phyloP scores from a whole-genome alignment of 2,888 invertebrate species.

The Eupithecia dodoneata region DNA sequence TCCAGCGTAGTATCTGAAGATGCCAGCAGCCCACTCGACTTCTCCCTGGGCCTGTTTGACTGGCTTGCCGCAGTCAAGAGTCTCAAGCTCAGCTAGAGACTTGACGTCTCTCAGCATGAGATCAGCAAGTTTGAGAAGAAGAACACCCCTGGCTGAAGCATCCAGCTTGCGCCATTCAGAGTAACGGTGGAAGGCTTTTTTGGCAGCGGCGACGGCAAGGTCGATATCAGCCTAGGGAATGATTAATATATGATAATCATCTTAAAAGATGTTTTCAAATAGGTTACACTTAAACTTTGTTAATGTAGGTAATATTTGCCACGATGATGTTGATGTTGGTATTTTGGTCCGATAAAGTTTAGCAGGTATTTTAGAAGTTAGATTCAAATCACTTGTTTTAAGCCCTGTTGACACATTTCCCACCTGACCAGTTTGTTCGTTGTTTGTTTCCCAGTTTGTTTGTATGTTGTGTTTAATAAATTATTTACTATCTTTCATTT shows the following conservation, averaged over 20 bases:
- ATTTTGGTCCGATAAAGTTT: background rate
- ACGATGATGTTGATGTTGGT: background rate
- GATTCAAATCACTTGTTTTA: background rate
- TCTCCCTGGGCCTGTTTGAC: conserved; percentile 88
- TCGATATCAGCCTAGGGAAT: conserved; percentile 88
- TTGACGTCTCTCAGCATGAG: conserved; percentile 89
- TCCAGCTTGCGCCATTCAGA: conserved; percentile 92
- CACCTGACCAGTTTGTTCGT: too few species aligned
- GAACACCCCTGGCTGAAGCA: conserved; percentile 89
- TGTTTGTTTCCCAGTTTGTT: too few species aligned
- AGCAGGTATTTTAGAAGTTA: background rate
- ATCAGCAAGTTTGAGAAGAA: conserved; percentile 89
- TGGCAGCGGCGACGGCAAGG: conserved; percentile 90
- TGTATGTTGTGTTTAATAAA: too few species aligned
- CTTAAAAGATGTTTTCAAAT: background rate
- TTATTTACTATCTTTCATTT: too few species aligned
- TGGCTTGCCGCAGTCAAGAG: conserved; percentile 96
- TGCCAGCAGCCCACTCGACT: conserved; percentile 83
- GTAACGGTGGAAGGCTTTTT: conserved; percentile 88
- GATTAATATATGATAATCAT: background rate
- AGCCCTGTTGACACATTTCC: too few species aligned
- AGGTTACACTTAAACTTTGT: too few species aligned
- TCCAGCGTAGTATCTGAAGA: conserved; percentile 93
- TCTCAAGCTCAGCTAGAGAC: conserved; percentile 92
- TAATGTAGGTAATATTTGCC: background rate